Percentiles rank a stretch among this genome's conserved stretches.
Conservation (phyloP, 2,888 invertebrate species). For the Drosophila kuntzei region DNA sequence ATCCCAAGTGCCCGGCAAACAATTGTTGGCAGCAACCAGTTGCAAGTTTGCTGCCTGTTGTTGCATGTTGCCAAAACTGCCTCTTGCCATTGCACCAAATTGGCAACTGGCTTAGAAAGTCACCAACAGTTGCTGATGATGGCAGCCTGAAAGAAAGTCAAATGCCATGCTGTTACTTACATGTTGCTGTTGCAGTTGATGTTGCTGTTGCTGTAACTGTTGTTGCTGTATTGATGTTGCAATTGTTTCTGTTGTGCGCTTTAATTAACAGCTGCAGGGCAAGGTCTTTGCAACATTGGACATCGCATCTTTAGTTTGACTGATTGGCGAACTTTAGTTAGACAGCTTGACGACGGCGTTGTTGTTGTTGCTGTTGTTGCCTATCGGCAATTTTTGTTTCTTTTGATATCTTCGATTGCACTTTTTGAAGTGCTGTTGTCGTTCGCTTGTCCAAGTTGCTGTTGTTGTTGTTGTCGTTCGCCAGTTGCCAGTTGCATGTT, state of each 20-base stretch:
- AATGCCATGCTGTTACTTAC: constrained; percentile 62
- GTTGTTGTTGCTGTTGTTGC: constrained; percentile 31
- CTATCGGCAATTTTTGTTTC: constrained; percentile 42
- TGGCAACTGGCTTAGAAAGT: constrained; percentile 80
- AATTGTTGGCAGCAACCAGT: constrained; percentile 57
- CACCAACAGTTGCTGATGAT: constrained; percentile 40
- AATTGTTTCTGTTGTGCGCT: constrained; percentile 36
- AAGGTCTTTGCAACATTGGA: constrained; percentile 44
- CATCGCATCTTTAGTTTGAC: constrained; percentile 61
- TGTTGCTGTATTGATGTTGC: constrained; percentile 22
- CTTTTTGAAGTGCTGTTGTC: constrained; percentile 54
- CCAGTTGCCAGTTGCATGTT: constrained; percentile 77
- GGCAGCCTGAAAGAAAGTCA: constrained; percentile 75
- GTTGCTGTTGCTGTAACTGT: constrained; percentile 29
- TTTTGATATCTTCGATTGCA: constrained; percentile 66
- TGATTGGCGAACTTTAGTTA: constrained; percentile 62
- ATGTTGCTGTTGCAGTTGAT: constrained; percentile 51
- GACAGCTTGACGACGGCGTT: constrained; percentile 45
- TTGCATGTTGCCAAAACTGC: constrained; percentile 61
- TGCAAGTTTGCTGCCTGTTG: constrained; percentile 40
- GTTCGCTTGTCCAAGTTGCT: constrained; percentile 54
- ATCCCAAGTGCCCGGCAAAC: constrained; percentile 53
- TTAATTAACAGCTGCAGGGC: constrained; percentile 78
- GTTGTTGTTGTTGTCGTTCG: constrained; percentile 18
- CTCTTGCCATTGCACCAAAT: constrained; percentile 69